Percentiles rank a stretch among this genome's conserved stretches.
These are phyloP conservation scores for Pachyramphus minor DNA, from an alignment of 2,113 vertebrate species.

Conservation along the genomic window DNA sequence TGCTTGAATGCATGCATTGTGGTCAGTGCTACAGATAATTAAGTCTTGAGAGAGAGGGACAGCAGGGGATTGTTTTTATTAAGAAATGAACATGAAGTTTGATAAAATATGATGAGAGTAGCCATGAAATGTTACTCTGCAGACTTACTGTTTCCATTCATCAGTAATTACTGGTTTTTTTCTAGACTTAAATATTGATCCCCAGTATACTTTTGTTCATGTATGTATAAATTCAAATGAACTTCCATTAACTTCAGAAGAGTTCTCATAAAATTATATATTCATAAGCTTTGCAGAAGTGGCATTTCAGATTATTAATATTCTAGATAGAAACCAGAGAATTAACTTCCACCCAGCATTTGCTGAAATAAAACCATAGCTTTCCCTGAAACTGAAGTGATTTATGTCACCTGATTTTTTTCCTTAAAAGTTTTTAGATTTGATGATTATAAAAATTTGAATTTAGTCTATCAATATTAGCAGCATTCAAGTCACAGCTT, in stretches of 20 bases:
- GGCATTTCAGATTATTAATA: slow-evolving; percentile 35
- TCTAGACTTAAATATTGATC: background rate
- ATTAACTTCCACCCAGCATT: slow-evolving; percentile 26
- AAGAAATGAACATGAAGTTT: background rate
- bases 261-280: slow-evolving; percentile 31
- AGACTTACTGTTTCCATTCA: background rate
- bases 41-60: background rate
- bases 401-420: background rate
- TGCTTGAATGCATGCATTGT: background rate
- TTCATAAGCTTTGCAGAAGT: slow-evolving; percentile 25
- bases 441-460: background rate
- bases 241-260: background rate
- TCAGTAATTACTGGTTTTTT: background rate
- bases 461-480: background rate
- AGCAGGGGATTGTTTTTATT: background rate
- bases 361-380: background rate
- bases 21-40: background rate
- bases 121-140: background rate
- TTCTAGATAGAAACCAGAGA: background rate
- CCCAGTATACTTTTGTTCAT: background rate
- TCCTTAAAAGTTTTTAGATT: background rate
- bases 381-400: background rate
- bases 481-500: background rate
- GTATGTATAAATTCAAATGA: slow-evolving; percentile 25
- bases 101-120: background rate